Conservation (phyloP, 2,888 invertebrate species). For the Litoditis marina region DNA sequence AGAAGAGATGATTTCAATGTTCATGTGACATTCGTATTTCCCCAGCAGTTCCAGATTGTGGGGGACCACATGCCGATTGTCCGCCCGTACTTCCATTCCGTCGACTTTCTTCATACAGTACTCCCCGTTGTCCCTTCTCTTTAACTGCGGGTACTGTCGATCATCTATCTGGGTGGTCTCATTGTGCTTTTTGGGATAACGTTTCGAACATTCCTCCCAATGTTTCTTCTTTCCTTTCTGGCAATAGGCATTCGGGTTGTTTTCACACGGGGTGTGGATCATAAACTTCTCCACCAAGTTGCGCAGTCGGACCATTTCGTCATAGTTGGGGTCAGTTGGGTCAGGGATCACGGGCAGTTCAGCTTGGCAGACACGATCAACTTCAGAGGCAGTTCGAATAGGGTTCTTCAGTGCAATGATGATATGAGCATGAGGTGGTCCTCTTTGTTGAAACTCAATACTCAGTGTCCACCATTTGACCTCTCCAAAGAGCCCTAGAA, state of each 20-base stretch:
- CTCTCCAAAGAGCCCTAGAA: constrained; percentile 9
- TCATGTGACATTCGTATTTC: constrained; percentile 8
- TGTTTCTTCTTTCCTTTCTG: too few relatives aligned
- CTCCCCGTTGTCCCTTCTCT: neutral
- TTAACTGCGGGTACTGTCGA: constrained; percentile 3
- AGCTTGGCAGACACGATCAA: constrained; percentile 6
- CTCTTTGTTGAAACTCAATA: constrained; percentile 18
- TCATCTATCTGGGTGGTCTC: neutral
- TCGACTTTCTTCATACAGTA: too few relatives aligned
- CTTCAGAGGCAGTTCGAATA: constrained; percentile 3
- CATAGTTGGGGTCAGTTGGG: neutral
- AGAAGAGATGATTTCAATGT: constrained; percentile 9
- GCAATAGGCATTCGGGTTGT: neutral
- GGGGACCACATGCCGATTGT: constrained; percentile 7
- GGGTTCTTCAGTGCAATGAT: constrained; percentile 2
- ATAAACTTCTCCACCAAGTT: constrained; percentile 7
- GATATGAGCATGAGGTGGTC: constrained; percentile 15
- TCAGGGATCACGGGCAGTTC: constrained; percentile 1
- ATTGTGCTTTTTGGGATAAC: constrained; percentile 3
- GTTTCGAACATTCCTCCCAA: constrained; percentile 5
- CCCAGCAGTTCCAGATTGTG: constrained; percentile 8
- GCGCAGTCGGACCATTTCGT: neutral
- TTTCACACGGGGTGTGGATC: constrained; percentile 12
- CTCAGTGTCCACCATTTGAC: constrained; percentile 11
- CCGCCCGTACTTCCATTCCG: too few relatives aligned